These are phyloP conservation scores for Eristalis tenax DNA, from an alignment of 2,888 invertebrate species.

Conservation along the genomic window DNA sequence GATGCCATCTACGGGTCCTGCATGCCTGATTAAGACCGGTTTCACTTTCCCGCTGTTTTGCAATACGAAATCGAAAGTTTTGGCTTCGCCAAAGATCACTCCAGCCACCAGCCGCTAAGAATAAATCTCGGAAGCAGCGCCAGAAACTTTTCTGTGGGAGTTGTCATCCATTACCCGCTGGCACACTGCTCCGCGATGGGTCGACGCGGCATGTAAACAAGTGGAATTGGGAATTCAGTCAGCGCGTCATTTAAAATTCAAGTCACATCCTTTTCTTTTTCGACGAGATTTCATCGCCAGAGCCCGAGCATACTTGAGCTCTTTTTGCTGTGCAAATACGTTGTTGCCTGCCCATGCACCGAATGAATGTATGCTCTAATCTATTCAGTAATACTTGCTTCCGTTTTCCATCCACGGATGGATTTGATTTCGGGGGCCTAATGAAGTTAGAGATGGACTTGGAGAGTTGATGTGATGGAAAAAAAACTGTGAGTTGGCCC, in stretches of 20 bases:
- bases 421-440: neutral
- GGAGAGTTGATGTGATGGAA: neutral
- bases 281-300: slow-evolving; percentile 16
- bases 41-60: neutral
- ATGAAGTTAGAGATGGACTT: neutral
- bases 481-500: no score
- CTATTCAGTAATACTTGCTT: neutral
- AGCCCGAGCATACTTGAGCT: slow-evolving; percentile 4
- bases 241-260: slow-evolving; percentile 39
- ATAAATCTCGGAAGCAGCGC: neutral
- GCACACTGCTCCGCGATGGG: neutral
- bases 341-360: neutral
- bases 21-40: neutral
- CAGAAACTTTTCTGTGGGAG: neutral
- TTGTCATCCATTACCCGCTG: neutral
- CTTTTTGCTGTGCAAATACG: neutral
- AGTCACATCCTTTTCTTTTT: slow-evolving; percentile 12
- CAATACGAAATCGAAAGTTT: neutral
- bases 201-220: slow-evolving; percentile 13
- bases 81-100: neutral
- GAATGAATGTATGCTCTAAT: neutral
- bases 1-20: neutral
- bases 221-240: slow-evolving; percentile 11
- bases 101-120: neutral
- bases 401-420: neutral